A percentile compares a stretch with the other conserved stretches of the same genome.
Conservation (phyloP, 2,113 vertebrate species). For the Sarotherodon lohbergeri region DNA sequence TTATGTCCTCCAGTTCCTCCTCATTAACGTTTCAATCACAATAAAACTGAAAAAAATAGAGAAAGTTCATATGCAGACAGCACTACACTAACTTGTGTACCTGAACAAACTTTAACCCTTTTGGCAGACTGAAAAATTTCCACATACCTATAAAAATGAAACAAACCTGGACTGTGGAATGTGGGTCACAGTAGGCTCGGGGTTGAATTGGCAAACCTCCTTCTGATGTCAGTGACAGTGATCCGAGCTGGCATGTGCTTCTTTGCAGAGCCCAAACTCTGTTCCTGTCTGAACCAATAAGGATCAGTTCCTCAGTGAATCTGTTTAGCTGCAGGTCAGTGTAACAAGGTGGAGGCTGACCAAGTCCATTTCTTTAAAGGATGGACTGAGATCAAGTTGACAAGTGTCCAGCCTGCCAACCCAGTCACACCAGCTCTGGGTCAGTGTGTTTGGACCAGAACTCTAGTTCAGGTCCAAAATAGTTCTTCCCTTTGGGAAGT, state of each 20-base stretch:
- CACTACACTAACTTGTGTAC: background rate
- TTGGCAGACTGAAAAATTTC: background rate
- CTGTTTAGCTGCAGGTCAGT: background rate
- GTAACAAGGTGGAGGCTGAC: background rate
- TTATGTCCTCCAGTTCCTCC: too few relatives aligned
- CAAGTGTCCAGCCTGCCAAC: background rate
- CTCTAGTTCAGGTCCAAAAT: background rate
- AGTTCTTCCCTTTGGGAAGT: background rate
- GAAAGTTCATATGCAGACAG: background rate
- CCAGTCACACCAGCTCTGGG: background rate
- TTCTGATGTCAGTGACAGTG: constrained; percentile 10
- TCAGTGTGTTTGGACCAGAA: background rate
- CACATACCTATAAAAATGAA: background rate
- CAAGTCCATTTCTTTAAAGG: background rate
- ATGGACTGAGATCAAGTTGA: background rate
- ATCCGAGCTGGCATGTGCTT: constrained; percentile 20
- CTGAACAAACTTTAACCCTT: background rate
- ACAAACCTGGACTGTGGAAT: constrained; percentile 11
- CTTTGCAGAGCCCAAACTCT: background rate
- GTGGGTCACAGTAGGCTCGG: constrained; percentile 32
- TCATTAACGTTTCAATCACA: background rate
- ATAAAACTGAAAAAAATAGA: background rate
- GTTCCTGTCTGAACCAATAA: constrained; percentile 13
- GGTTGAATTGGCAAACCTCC: background rate
- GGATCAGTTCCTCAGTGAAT: background rate